Evolutionary conservation across 2,113 vertebrate genomes (phyloP).

Genomic region (Caracal caracal): DNA sequence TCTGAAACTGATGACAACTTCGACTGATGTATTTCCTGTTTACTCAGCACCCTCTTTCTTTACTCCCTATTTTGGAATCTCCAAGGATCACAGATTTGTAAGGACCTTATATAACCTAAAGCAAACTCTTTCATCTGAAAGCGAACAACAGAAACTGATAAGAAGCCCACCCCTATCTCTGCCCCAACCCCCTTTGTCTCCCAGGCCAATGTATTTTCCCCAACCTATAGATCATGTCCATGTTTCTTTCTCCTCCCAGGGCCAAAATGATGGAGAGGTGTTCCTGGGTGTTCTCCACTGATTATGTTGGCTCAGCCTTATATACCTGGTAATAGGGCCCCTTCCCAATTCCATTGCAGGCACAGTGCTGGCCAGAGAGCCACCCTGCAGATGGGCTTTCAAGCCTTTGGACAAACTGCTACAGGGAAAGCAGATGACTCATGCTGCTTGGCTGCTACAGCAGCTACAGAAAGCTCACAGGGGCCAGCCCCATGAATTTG

Average conservation of each 20-base stretch:
- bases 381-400: background rate
- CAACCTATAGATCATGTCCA: too few species aligned
- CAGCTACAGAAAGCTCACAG: background rate
- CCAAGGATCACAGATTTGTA: background rate
- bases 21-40: background rate
- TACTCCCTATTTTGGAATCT: background rate
- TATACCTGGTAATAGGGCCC: too few species aligned
- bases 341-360: background rate
- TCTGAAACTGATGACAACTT: background rate
- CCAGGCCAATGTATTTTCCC: background rate
- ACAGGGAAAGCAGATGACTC: background rate
- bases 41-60: background rate
- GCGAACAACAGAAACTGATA: background rate
- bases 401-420: background rate
- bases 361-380: background rate
- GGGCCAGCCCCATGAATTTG: background rate
- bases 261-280: background rate
- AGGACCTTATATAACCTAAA: background rate
- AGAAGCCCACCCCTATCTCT: background rate
- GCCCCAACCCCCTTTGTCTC: background rate
- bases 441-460: background rate
- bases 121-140: background rate
- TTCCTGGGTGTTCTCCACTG: background rate
- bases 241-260: background rate
- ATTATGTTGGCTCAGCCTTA: background rate